Conservation (phyloP, 2,797 vertebrate genomes). For the Phrynocephalus forsythii region DNA sequence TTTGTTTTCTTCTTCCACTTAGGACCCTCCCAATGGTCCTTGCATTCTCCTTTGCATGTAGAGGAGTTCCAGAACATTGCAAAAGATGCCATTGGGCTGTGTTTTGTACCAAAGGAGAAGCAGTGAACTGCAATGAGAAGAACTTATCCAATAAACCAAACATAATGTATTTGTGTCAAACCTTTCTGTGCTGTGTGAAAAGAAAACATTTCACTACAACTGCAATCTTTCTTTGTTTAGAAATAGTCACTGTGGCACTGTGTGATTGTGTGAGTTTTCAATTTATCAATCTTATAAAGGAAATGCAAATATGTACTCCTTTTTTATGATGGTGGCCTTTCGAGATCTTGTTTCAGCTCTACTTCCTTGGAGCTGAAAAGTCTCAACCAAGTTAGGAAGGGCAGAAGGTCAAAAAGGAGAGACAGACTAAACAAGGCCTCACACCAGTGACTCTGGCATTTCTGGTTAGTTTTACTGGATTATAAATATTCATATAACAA, state of each 20-base stretch:
- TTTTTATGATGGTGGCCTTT: background rate
- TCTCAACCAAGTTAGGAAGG: background rate
- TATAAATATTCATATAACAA: too few species aligned
- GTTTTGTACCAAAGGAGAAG: background rate
- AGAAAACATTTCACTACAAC: background rate
- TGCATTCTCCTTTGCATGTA: conserved; percentile 36
- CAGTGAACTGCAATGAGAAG: conserved; percentile 21
- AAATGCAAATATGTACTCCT: conserved; percentile 11
- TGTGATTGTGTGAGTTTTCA: conserved; percentile 19
- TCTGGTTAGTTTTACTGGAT: background rate
- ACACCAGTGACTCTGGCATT: background rate
- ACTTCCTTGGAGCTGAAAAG: background rate
- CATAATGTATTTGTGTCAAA: background rate
- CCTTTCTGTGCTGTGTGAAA: background rate
- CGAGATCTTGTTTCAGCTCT: background rate
- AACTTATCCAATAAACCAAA: background rate
- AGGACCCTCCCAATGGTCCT: conserved; percentile 43
- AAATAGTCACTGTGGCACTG: background rate
- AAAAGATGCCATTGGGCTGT: background rate
- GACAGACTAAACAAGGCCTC: background rate
- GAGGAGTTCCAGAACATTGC: conserved; percentile 31
- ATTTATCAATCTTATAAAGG: conserved; percentile 1
- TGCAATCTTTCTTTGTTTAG: background rate
- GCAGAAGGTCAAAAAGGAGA: background rate
- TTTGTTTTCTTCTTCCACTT: conserved; percentile 40